Evolutionary conservation across 1,140 invertebrate species (phyloP), one percentile per base, ranked within the genome.

Genomic region (Ceratina calcarata): DNA sequence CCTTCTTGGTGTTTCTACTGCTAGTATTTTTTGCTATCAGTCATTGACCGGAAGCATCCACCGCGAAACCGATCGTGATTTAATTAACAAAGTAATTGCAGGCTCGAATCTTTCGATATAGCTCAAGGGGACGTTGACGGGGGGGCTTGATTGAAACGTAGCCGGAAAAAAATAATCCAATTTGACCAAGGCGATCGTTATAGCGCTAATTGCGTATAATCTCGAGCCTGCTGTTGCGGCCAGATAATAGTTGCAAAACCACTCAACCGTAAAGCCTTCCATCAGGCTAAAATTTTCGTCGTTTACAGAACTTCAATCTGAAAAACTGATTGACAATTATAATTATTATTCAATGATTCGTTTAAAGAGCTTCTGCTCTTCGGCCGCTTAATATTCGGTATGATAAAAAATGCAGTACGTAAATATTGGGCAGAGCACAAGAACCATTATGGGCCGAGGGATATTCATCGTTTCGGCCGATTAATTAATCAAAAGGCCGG

Each of bases 1-100:
- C 3, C 2, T 10, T 45, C 27, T 10, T 10, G 10, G 6, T 8
- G 37, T 45, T 45, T 10, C 37, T 10, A 45, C 37, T 45, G 37
- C 6, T 6, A 10, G 37, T 6, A 65, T 24, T 66, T 32, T 74
- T 70, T 60, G n/a, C 49, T 27, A 60, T 32, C 32, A n/a, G 64
- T 32, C 75, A 37, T 71, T 20, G 64, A 49, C 57, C 55, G 53
- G 27, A n/a, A 78, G 72, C 74, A 78, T 77, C 77, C 78, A 76
- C 20, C 61, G 37, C 65, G 76, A 79, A 80, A 81, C 86, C 87
- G 84, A 91, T 92, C 91, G 91, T 90, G 89, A 93, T 92, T 92
- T 89, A 91, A 92, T 93, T 92, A 92, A 83, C 87, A 86, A 87
- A 90, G 88, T 92, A 93, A 93, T 92, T 92, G 90, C 89, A 88